Evolutionary conservation across 1,140 invertebrate genomes (phyloP), one percentile per base, ranked within the genome.

Genomic region (Cyphomyrmex costatus): DNA sequence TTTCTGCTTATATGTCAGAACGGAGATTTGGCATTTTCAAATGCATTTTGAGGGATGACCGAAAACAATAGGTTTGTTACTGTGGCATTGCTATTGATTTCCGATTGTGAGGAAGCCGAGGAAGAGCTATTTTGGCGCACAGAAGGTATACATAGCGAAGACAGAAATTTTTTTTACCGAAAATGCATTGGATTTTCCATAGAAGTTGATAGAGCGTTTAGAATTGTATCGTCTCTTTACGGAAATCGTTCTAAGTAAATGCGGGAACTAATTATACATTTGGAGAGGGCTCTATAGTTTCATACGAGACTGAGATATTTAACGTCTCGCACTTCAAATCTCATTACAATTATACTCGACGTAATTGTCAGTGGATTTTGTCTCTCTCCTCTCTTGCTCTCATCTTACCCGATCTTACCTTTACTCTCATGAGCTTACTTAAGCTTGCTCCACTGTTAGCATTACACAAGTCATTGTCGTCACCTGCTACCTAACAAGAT

Each of bases 51-150:
- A 68, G 42, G 58, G 66, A 42, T 42, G 80, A 42, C 46, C 53
- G 78, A 92, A 92, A 92, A 92, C 91, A 92, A 92, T 91, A 82
- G 89, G 87, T 88, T 91, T 91, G 91, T 92, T 92, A 92, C 91
- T 76, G 60, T 86, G 65, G 83, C 85, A 89, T 89, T 90, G 87
- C 86, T 92, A 92, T 92, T 89, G 91, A 92, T 92, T 92, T 92
- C 87, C 91, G 91, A 90, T 92, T 82, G 85, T 51, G 65, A 74
- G 68, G 5, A 61, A 82, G 60, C 27, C 36, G 76, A 58, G 82
- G 76, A 82, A 79, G 88, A 87, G 85, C 89, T 87, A 84, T 65
- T 86, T 78, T 77, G 68, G 65, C 80, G 74, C 21, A 68, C 66
- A 61, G 68, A 60, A 46, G 74, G 14, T 33, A 36, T n/a, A n/a